Base-by-base conservation (phyloP, 1,140 invertebrate species). In the Ladona fulva region DNA sequence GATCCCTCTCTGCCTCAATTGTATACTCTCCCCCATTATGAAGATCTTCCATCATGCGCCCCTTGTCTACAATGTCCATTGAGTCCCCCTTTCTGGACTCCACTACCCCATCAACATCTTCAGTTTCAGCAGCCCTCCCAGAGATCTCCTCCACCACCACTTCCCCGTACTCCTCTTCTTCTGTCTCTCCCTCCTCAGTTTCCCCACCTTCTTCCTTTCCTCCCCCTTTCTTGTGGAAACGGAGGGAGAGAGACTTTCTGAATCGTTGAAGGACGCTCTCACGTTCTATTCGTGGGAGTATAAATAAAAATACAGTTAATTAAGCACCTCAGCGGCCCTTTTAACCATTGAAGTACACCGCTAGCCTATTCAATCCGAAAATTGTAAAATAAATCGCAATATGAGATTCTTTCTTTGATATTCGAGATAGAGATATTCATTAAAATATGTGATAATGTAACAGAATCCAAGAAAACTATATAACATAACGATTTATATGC, bases 231-330 rank as follows among this genome's bases (percentile, higher is more conserved):
- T 89, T 89, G 80, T 89, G 85, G 81, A 90, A 90, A 77, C 88
- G 86, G 76, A 90, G 80, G 25, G 90, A 91, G 80, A 92, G 90
- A 79, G 90, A 92, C 81, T 92, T 91, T 29, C 90, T 86, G 82
- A 92, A 92, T 83, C 91, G 92, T 81, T 91, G 89, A 66, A 92
- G 82, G 24, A 92, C 89, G 81, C 90, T 83, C 37, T 82, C 81
- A 66, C 52, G 52, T 66, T 66, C 52, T 66, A 22, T 6, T 16
- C 16, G 52, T 3, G 52, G 52, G 8, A 37, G 8, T 37, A 37
- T 37, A 37, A 37, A 37, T 37, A 5, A 37, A 37, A 37, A 37
- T 37, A 37, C 29, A 8, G 29, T 37, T 37, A 37, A 37, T 37
- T 37, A 37, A 8, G 29, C 29, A 8, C 8, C 29, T 37, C 8